A percentile compares a stretch with the other conserved stretches of the same genome.
Conservation (phyloP, 2,797 vertebrate genomes). For the Ctenochaetus hawaiiensis region DNA sequence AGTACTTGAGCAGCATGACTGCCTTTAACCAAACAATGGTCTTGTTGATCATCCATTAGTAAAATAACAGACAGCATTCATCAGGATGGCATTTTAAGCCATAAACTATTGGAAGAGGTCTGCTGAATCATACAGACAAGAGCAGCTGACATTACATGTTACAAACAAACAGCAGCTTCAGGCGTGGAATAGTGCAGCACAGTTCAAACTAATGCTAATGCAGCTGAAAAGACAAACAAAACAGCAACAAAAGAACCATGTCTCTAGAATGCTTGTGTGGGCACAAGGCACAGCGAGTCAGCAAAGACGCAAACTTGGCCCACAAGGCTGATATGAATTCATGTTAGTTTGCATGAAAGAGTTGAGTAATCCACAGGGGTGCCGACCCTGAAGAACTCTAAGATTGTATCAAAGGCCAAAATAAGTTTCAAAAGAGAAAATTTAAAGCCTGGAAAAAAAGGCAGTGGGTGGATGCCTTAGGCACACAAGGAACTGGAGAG, state of each 20-base stretch:
- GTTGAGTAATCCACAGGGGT: constrained; percentile 72
- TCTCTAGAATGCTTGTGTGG: constrained; percentile 69
- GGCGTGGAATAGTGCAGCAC: constrained; percentile 32
- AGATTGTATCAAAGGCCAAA: constrained; percentile 82
- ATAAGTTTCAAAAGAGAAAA: constrained; percentile 73
- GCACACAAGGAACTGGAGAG: constrained; percentile 58
- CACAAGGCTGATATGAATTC: constrained; percentile 72
- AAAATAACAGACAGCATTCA: constrained; percentile 45
- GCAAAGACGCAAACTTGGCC: constrained; percentile 63
- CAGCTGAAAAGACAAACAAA: constrained; percentile 45
- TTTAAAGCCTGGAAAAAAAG: constrained; percentile 65
- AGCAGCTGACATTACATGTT: constrained; percentile 23
- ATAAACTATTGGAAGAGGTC: constrained; percentile 16
- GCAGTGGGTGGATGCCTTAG: constrained; percentile 75
- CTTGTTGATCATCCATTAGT: constrained; percentile 26
- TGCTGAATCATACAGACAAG: constrained; percentile 46
- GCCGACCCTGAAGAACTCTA: constrained; percentile 68
- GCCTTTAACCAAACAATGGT: constrained; percentile 16
- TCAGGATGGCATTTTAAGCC: constrained; percentile 38
- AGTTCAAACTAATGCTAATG: constrained; percentile 38
- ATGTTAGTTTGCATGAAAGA: constrained; percentile 71
- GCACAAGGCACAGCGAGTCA: constrained; percentile 73
- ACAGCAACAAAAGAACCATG: constrained; percentile 31
- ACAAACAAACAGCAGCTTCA: constrained; percentile 48
- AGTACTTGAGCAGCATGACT: background rate